These are phyloP conservation scores for Odontomyia ornata DNA, from an alignment of 2,888 invertebrate genomes.

Conservation along the genomic window DNA sequence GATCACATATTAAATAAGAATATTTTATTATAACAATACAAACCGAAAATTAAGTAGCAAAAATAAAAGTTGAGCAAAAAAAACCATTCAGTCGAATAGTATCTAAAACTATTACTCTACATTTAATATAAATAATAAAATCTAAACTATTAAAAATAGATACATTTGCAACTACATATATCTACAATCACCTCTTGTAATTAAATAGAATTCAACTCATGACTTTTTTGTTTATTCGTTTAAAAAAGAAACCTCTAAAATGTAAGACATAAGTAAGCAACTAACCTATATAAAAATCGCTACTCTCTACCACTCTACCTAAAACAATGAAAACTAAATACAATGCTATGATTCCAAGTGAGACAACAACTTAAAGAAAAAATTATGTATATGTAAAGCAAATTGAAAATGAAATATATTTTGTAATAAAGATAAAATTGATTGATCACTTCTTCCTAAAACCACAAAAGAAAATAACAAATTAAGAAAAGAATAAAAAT, in stretches of 20 bases:
- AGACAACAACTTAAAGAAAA: background rate
- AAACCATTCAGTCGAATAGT: constrained; percentile 10
- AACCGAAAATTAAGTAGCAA: constrained; percentile 35
- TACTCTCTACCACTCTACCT: too few relatives aligned
- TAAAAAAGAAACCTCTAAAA: background rate
- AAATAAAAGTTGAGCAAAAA: constrained; percentile 37
- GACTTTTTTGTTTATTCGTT: background rate
- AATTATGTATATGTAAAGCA: background rate
- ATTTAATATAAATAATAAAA: constrained; percentile 19
- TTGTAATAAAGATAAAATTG: background rate
- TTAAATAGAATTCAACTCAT: background rate
- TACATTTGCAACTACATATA: constrained; percentile 6
- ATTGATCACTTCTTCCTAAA: background rate
- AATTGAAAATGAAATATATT: constrained; percentile 17
- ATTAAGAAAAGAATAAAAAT: background rate
- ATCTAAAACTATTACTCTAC: background rate
- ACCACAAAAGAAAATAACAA: background rate
- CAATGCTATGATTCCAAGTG: background rate
- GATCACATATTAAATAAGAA: constrained; percentile 45
- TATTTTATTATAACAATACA: constrained; percentile 46
- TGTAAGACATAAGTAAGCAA: too few relatives aligned
- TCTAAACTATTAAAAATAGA: background rate
- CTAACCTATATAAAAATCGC: too few relatives aligned
- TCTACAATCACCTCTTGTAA: constrained; percentile 11
- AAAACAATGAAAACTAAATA: background rate